Evolutionary conservation across 1,140 invertebrate species (phyloP).

Genomic region (Argopecten irradians): DNA sequence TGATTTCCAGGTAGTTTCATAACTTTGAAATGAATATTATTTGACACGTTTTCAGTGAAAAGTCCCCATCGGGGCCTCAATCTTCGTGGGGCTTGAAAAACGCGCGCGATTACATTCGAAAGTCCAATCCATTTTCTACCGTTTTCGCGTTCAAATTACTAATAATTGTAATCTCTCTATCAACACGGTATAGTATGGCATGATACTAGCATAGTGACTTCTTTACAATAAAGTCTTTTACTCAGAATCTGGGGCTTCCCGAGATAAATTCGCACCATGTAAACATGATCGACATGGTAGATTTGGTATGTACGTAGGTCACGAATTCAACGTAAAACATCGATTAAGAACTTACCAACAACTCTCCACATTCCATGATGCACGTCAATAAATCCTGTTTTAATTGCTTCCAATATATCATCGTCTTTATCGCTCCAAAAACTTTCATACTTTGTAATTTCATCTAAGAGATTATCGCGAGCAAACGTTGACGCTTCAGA

Average conservation of each 20-base stretch:
- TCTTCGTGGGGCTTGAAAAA: conserved; percentile 24
- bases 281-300: neutral
- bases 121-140: conserved; percentile 8
- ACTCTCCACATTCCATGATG: conserved; percentile 98
- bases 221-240: too few relatives aligned
- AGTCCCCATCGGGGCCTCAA: conserved; percentile 29
- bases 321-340: neutral
- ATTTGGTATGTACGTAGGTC: neutral
- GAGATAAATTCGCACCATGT: neutral
- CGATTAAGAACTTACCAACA: conserved; percentile 84
- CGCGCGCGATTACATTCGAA: conserved; percentile 36
- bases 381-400: conserved; percentile 93
- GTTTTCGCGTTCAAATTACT: neutral
- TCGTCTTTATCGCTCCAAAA: conserved; percentile 98
- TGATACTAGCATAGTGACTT: neutral
- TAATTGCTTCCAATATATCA: conserved; percentile 91
- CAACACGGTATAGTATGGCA: neutral
- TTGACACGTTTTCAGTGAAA: neutral
- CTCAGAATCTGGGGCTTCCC: neutral
- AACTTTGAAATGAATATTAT: too few relatives aligned
- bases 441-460: conserved; percentile 92
- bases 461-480: conserved; percentile 95
- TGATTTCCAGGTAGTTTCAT: too few relatives aligned
- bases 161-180: neutral
- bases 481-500: conserved; percentile 94